A percentile compares a stretch with the other conserved stretches of the same genome.
phyloP scores from a whole-genome alignment of 2,797 vertebrate genomes.

The Hippocampus kuda region DNA sequence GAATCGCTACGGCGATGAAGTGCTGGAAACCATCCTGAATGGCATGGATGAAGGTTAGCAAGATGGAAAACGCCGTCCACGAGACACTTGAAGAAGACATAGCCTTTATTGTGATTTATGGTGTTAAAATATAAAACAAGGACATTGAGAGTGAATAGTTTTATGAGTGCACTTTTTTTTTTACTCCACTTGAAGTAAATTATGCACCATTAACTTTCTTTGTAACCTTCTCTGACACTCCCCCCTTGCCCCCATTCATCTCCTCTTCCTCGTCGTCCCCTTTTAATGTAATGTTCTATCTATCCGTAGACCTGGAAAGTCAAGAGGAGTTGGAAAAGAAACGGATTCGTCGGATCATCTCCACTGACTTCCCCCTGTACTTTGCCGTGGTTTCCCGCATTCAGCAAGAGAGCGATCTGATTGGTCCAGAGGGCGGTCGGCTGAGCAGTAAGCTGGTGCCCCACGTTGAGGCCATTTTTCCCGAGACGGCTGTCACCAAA shows the following conservation, averaged over 20 bases:
- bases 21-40: conserved; percentile 85
- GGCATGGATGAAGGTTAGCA: conserved; percentile 94
- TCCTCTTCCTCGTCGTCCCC: neutral
- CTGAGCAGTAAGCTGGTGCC: conserved; percentile 84
- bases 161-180: neutral
- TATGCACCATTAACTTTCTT: neutral
- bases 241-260: neutral
- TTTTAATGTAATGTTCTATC: neutral
- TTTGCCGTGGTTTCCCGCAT: conserved; percentile 93
- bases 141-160: neutral
- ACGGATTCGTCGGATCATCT: conserved; percentile 89
- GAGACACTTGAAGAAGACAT: conserved; percentile 4
- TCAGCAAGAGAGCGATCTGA: conserved; percentile 87
- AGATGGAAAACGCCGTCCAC: conserved; percentile 1
- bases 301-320: conserved; percentile 79
- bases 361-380: conserved; percentile 94
- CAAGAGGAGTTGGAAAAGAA: conserved; percentile 93
- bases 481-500: conserved; percentile 89
- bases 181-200: neutral
- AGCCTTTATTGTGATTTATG: conserved; percentile 17
- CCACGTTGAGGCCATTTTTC: conserved; percentile 89
- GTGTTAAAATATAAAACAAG: conserved; percentile 10
- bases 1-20: conserved; percentile 80
- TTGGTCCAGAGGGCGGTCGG: conserved; percentile 85
- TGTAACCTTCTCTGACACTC: neutral